A percentile compares a stretch with the other conserved stretches of the same genome.
Conservation (phyloP, 2,797 vertebrate species). For the Lutjanus campechanus region DNA sequence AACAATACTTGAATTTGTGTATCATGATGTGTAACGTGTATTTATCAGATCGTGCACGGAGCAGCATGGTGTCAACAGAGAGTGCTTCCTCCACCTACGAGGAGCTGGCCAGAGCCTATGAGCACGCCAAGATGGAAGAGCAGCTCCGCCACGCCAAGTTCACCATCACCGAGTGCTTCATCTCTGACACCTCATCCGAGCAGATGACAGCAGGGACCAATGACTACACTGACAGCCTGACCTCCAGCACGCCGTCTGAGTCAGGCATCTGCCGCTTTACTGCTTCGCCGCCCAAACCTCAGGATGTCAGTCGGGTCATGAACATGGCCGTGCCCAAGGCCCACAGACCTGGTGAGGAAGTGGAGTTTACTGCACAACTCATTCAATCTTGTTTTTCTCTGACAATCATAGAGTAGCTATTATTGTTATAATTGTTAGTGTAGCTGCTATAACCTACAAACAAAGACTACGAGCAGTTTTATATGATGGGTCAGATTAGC, state of each 20-base stretch:
- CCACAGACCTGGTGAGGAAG: constrained; percentile 95
- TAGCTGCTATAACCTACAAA: too few relatives aligned
- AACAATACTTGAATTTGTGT: background rate
- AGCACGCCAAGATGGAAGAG: constrained; percentile 99
- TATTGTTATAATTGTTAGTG: background rate
- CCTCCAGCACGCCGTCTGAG: constrained; percentile 98
- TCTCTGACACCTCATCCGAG: constrained; percentile 98
- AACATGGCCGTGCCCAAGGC: constrained; percentile 99
- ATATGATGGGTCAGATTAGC: too few relatives aligned
- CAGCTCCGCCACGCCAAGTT: constrained; percentile 99
- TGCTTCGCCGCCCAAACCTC: constrained; percentile 97
- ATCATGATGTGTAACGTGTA: background rate
- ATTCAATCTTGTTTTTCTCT: background rate
- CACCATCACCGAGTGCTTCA: constrained; percentile 99
- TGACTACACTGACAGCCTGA: constrained; percentile 98
- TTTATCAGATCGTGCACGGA: constrained; percentile 93
- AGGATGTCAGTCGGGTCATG: constrained; percentile 95
- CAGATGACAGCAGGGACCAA: constrained; percentile 99
- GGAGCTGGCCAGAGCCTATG: constrained; percentile 97
- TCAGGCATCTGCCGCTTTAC: constrained; percentile 99
- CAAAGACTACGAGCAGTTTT: background rate
- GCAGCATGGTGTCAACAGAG: constrained; percentile 99
- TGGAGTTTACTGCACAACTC: background rate
- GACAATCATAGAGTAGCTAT: background rate
- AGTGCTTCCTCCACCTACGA: constrained; percentile 99